phyloP scores from a whole-genome alignment of 2,888 invertebrate species.

The Tachina fera region DNA sequence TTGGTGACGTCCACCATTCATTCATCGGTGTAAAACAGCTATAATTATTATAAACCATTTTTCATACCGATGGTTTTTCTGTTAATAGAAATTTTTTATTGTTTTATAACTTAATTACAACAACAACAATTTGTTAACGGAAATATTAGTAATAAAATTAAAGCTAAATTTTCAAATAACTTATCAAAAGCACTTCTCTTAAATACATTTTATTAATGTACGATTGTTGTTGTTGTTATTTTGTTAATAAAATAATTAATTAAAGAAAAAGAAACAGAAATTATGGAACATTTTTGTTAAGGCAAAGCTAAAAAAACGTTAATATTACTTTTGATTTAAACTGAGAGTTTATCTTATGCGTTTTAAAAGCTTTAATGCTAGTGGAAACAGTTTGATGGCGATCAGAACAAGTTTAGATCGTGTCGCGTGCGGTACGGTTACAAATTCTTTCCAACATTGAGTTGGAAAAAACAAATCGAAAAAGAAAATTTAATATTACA shows the following conservation, averaged over 20 bases:
- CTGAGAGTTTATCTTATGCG: background rate
- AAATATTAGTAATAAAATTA: slow-evolving; percentile 12
- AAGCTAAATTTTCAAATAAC: slow-evolving; percentile 31
- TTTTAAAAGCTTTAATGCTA: slow-evolving; percentile 77
- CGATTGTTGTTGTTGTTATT: slow-evolving; percentile 28
- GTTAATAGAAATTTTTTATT: slow-evolving; percentile 14
- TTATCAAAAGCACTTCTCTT: slow-evolving; percentile 14
- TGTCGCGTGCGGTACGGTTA: slow-evolving; percentile 76
- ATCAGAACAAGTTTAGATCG: slow-evolving; percentile 81
- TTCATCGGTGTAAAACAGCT: background rate
- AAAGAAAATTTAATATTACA: slow-evolving; percentile 1
- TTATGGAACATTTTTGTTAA: slow-evolving; percentile 58
- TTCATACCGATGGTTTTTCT: slow-evolving; percentile 6
- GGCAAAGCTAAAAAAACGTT: slow-evolving; percentile 4
- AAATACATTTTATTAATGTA: background rate
- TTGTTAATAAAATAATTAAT: slow-evolving; percentile 50
- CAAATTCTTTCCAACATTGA: slow-evolving; percentile 17
- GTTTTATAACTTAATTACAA: slow-evolving; percentile 1
- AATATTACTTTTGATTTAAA: slow-evolving; percentile 50
- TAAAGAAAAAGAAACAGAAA: slow-evolving; percentile 18
- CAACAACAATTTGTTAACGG: background rate
- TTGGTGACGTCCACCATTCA: background rate
- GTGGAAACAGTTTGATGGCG: slow-evolving; percentile 75
- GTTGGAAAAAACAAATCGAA: background rate
- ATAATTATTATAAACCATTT: background rate